Base-by-base conservation (phyloP, 2,797 vertebrate species). In the Acrocephalus scirpaceus region DNA sequence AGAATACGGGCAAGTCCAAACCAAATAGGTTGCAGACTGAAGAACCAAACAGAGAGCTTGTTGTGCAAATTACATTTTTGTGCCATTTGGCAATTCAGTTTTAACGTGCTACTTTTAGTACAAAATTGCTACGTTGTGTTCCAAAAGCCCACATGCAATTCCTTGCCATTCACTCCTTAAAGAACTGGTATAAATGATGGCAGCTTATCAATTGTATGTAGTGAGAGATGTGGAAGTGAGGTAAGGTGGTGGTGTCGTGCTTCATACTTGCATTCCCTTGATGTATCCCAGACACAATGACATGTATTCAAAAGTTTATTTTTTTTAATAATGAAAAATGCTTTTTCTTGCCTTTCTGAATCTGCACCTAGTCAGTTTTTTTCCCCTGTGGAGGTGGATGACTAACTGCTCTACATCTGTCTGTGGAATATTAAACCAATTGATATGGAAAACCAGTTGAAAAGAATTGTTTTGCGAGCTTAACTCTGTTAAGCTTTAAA, bases 341-440 rank as follows among this genome's bases (percentile, higher is more conserved):
- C 3, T 12, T 81, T 77, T 65, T 51, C 47, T 69, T 87, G 45
- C 65, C 47, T 77, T 80, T 72, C 40, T 73, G 65, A 64, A 6
- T 13, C 65, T 83, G 42, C 11, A 77, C 22, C 34, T 64, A 30
- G 14, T 48, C 51, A 34, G 47, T 88, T 93, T 74, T 91, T 57
- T 65, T 90, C 47, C 47, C 42, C 54, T n/a, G 34, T 78, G 92
- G 90, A 90, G 94, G 92, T 81, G 95, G 90, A 84, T 95, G 96
- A 96, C 93, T 96, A 93, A 95, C 53, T 85, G 74, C 45, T 89
- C 56, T 56, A 14, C 16, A 47, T 64, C 87, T 51, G 34, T 76
- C 78, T 91, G 69, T 88, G 36, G 40, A 65, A 47, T 86, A 90
- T 75, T 90, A 95, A 95, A 75, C 58, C 42, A 54, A 56, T 6